Conservation (phyloP, 2,888 invertebrate genomes). For the Caenorhabditis plicata region DNA sequence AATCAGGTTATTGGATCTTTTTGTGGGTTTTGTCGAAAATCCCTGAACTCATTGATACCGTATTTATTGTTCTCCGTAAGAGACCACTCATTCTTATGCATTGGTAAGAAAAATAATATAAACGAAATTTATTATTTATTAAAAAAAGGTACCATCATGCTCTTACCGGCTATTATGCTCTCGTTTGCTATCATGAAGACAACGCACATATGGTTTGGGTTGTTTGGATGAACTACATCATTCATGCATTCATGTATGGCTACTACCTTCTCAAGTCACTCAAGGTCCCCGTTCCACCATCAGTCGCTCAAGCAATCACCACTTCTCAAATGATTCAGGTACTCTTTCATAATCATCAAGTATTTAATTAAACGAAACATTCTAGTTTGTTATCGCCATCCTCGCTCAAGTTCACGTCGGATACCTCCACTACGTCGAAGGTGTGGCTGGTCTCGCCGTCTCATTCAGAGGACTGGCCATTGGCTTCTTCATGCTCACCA, state of each 20-base stretch:
- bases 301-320: constrained; percentile 56
- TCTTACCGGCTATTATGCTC: constrained; percentile 59
- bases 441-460: constrained; percentile 41
- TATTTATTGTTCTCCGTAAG: constrained; percentile 61
- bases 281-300: constrained; percentile 53
- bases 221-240: constrained; percentile 58
- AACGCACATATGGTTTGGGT: constrained; percentile 63
- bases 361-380: too few species aligned
- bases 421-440: constrained; percentile 31
- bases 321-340: constrained; percentile 59
- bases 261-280: constrained; percentile 61
- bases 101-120: constrained; percentile 35
- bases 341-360: too few species aligned
- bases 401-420: constrained; percentile 52
- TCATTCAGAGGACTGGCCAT: constrained; percentile 50
- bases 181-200: constrained; percentile 58
- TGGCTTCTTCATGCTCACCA: constrained; percentile 55
- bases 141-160: constrained; percentile 58
- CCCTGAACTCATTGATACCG: constrained; percentile 59
- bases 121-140: not conserved
- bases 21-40: constrained; percentile 62
- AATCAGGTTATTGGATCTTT: constrained; percentile 60
- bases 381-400: constrained; percentile 57
- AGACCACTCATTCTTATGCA: constrained; percentile 60
- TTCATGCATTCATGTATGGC: constrained; percentile 59